A percentile compares a stretch with the other conserved stretches of the same genome.
Evolutionary conservation across 2,113 vertebrate genomes (phyloP).

Genomic region (Ibidorhyncha struthersii): DNA sequence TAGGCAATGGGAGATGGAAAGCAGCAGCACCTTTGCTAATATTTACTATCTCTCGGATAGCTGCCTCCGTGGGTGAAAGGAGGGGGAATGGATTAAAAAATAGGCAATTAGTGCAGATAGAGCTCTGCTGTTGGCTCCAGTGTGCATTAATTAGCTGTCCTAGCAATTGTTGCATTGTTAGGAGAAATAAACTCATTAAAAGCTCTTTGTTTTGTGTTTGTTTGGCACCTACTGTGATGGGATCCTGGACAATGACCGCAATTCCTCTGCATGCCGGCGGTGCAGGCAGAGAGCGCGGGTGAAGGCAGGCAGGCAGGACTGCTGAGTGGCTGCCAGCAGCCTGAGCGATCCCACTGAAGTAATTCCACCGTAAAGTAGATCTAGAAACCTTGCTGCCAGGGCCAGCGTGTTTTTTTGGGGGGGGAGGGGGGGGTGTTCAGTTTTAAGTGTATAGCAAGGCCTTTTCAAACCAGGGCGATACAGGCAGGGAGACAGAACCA

Average conservation of each 20-base stretch:
- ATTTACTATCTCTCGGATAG: background rate
- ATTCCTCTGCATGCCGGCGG: background rate
- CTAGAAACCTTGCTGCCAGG: background rate
- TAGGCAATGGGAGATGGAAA: background rate
- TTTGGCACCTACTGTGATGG: background rate
- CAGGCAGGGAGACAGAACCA: background rate
- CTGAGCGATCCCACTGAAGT: background rate
- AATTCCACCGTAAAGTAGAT: background rate
- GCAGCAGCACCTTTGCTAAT: background rate
- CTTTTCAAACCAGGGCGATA: background rate
- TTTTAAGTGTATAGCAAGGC: background rate
- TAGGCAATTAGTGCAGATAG: background rate
- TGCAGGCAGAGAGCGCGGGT: background rate
- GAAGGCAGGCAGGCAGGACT: background rate
- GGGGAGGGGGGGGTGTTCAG: background rate
- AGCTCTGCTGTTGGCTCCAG: background rate
- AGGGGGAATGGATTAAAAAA: background rate
- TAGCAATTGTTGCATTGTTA: background rate
- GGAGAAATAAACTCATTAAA: background rate
- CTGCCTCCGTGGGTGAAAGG: background rate
- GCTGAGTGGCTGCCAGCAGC: background rate
- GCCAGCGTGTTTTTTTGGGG: background rate
- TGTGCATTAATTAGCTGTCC: background rate
- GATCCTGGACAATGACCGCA: background rate
- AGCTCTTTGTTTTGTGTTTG: slow-evolving; percentile 7